These are phyloP conservation scores for Auanema sp. DNA, from an alignment of 2,888 invertebrate genomes.

Conservation along the genomic window DNA sequence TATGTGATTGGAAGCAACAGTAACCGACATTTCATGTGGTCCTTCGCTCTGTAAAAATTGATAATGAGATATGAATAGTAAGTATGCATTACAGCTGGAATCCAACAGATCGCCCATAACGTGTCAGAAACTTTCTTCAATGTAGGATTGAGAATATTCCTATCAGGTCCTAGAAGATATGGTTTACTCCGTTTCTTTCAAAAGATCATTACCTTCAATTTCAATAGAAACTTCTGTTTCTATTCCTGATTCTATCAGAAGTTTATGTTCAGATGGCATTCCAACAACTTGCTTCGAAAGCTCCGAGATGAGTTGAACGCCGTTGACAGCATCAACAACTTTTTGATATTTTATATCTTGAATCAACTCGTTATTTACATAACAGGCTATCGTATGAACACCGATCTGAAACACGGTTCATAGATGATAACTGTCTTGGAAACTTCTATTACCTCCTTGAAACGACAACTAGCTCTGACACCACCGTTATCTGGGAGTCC, in stretches of 20 bases:
- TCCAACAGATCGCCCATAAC: constrained; percentile 50
- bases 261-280: constrained; percentile 33
- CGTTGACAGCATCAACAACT: constrained; percentile 41
- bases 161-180: constrained; percentile 46
- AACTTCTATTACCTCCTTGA: constrained; percentile 34
- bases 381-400: background rate
- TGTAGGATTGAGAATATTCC: constrained; percentile 40
- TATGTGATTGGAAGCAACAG: constrained; percentile 43
- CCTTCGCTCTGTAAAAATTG: constrained; percentile 29
- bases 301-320: constrained; percentile 38
- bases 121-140: constrained; percentile 41
- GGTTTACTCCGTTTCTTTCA: background rate
- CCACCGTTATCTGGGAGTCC: constrained; percentile 36
- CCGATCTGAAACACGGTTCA: too few relatives aligned
- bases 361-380: constrained; percentile 7
- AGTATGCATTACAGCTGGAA: constrained; percentile 32
- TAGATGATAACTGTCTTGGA: constrained; percentile 1
- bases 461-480: constrained; percentile 43
- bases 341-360: constrained; percentile 10
- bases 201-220: constrained; percentile 31
- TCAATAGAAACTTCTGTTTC: constrained; percentile 45
- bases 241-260: constrained; percentile 44
- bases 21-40: constrained; percentile 36
- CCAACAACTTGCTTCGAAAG: constrained; percentile 35
- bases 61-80: background rate